Conservation (phyloP, 2,888 invertebrate genomes). For the Habrosyne pyritoides region DNA sequence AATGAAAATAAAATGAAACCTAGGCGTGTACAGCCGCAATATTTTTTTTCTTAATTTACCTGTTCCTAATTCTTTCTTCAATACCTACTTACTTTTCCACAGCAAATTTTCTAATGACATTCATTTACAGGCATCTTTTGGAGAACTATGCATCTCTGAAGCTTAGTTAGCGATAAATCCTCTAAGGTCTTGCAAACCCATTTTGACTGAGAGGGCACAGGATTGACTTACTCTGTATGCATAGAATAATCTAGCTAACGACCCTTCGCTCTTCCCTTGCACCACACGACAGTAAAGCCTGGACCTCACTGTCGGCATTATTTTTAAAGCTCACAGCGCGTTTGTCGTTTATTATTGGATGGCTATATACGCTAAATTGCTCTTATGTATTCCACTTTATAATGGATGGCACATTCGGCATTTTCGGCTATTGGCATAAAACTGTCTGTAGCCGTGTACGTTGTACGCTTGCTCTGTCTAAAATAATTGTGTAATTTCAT, state of each 20-base stretch:
- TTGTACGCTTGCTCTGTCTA: background rate
- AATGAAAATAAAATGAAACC: no score
- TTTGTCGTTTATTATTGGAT: conserved; percentile 21
- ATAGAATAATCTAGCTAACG: background rate
- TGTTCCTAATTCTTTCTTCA: no score
- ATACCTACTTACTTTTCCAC: no score
- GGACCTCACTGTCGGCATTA: conserved; percentile 22
- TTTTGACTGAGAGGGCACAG: background rate
- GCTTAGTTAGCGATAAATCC: no score
- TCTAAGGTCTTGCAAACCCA: background rate
- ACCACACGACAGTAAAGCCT: conserved; percentile 11
- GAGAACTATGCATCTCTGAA: no score
- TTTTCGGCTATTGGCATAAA: conserved; percentile 10
- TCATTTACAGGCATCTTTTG: no score
- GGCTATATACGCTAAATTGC: conserved; percentile 21
- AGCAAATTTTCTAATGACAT: no score
- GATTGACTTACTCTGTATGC: background rate
- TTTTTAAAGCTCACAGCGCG: conserved; percentile 22
- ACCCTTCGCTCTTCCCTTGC: background rate
- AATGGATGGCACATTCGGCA: conserved; percentile 9
- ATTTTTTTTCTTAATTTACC: no score
- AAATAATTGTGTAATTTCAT: conserved; percentile 2
- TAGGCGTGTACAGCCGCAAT: no score
- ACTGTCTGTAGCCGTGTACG: background rate
- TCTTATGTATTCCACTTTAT: conserved; percentile 22